These are phyloP conservation scores for Elysia crispata DNA, from an alignment of 2,888 invertebrate genomes.

Conservation along the genomic window DNA sequence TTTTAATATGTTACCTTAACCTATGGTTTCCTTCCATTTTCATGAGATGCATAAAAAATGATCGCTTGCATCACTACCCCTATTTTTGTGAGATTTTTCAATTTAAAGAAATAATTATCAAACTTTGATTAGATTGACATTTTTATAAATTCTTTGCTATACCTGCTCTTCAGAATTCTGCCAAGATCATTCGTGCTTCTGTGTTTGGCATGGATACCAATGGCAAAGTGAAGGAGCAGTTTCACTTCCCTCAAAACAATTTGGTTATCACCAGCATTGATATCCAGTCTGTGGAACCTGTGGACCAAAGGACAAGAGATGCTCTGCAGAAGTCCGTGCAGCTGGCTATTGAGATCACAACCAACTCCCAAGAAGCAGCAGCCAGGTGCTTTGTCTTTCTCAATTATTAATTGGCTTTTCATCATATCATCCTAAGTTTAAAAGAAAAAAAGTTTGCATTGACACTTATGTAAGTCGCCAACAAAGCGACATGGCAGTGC, in stretches of 20 bases:
- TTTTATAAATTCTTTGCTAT: not conserved
- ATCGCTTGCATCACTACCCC: no score
- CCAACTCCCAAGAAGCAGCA: constrained; percentile 80
- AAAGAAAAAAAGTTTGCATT: no score
- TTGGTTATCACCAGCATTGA: constrained; percentile 79
- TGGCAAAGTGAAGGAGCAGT: constrained; percentile 76
- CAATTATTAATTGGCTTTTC: no score
- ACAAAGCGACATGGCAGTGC: no score
- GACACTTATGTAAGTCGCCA: no score
- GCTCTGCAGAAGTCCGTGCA: constrained; percentile 80
- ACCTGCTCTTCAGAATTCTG: constrained; percentile 76
- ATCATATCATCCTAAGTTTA: no score
- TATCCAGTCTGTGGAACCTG: constrained; percentile 80
- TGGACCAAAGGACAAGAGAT: constrained; percentile 80
- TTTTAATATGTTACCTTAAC: no score
- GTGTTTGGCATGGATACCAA: constrained; percentile 79
- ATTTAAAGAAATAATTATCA: no score
- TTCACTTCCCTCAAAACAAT: constrained; percentile 78
- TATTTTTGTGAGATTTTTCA: no score
- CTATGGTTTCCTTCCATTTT: no score
- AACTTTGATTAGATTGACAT: no score
- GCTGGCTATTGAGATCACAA: constrained; percentile 80
- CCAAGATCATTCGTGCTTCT: constrained; percentile 78
- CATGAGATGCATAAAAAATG: no score
- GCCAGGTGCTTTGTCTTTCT: constrained; percentile 72